phyloP scores from a whole-genome alignment of 2,888 invertebrate genomes.

The Cyclophora albipunctata region DNA sequence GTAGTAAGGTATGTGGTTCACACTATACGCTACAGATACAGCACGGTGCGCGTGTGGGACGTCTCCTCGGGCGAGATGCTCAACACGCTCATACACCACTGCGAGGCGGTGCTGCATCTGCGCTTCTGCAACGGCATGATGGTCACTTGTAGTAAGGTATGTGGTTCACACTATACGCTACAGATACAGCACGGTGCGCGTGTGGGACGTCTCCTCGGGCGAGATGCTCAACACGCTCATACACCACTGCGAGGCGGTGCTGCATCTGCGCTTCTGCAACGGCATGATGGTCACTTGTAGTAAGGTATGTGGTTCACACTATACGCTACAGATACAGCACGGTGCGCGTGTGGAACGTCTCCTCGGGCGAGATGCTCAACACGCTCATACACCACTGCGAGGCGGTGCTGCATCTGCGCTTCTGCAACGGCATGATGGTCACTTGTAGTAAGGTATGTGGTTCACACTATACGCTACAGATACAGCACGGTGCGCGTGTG shows the following conservation, averaged over 20 bases:
- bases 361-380: slow-evolving; percentile 97
- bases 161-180: too few species aligned
- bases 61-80: slow-evolving; percentile 97
- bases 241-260: slow-evolving; percentile 99
- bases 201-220: slow-evolving; percentile 97
- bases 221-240: slow-evolving; percentile 99
- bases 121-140: slow-evolving; percentile 99
- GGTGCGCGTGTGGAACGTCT: slow-evolving; percentile 99
- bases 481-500: too few species aligned
- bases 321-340: too few species aligned
- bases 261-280: slow-evolving; percentile 98
- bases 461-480: too few species aligned
- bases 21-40: too few species aligned
- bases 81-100: slow-evolving; percentile 99
- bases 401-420: too few species aligned
- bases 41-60: slow-evolving; percentile 99
- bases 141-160: slow-evolving; percentile 99
- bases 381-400: too few species aligned
- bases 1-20: slow-evolving; percentile 91
- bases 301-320: slow-evolving; percentile 85
- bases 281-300: slow-evolving; percentile 99
- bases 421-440: too few species aligned
- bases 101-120: slow-evolving; percentile 98
- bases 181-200: slow-evolving; percentile 98
- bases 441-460: too few species aligned